phyloP scores from a whole-genome alignment of 2,888 invertebrate species.

The Cepaea hortensis region DNA sequence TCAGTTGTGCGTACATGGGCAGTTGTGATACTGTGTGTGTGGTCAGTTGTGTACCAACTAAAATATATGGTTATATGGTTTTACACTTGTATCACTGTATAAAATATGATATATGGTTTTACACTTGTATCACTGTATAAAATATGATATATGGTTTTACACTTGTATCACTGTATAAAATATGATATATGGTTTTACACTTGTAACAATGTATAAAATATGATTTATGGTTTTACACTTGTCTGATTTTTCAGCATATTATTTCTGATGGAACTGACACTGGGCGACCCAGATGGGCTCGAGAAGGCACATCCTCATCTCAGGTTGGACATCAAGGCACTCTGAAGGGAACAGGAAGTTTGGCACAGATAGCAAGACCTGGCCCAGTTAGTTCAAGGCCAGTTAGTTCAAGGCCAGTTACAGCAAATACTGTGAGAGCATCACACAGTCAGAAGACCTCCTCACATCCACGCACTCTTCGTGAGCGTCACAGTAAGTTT shows the following conservation, averaged over 20 bases:
- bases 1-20: too few relatives aligned
- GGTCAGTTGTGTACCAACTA: too few relatives aligned
- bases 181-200: too few relatives aligned
- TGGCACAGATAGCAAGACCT: conserved; percentile 45
- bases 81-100: too few relatives aligned
- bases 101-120: too few relatives aligned
- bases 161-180: too few relatives aligned
- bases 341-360: conserved; percentile 48
- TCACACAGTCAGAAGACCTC: conserved; percentile 61
- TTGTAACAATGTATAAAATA: not conserved
- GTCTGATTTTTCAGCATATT: conserved; percentile 18
- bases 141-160: too few relatives aligned
- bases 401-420: conserved; percentile 53
- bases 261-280: conserved; percentile 4
- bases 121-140: too few relatives aligned
- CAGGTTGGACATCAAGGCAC: conserved; percentile 50
- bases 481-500: too few relatives aligned
- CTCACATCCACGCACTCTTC: too few relatives aligned
- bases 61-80: too few relatives aligned
- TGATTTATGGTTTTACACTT: not conserved
- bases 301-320: conserved; percentile 32
- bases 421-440: conserved; percentile 66
- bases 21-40: too few relatives aligned
- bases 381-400: conserved; percentile 50
- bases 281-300: conserved; percentile 54